These are phyloP conservation scores for Phodopus roborovskii DNA, from an alignment of 2,113 vertebrate genomes.

Conservation along the genomic window DNA sequence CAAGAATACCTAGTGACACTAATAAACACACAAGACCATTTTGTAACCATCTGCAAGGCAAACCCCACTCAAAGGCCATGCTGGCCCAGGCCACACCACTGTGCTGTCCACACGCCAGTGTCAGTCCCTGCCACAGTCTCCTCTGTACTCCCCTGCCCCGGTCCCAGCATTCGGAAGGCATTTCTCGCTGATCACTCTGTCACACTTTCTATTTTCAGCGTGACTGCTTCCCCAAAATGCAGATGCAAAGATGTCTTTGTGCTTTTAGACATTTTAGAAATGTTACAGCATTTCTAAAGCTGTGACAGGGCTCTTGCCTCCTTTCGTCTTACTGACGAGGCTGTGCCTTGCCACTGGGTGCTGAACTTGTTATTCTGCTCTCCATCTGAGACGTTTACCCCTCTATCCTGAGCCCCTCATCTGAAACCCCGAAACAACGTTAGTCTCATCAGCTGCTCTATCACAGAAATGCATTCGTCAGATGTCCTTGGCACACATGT, in stretches of 20 bases:
- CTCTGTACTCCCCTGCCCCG: background rate
- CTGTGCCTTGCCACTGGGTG: too few relatives aligned
- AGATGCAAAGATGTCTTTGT: background rate
- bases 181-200: background rate
- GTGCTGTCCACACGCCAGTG: too few relatives aligned
- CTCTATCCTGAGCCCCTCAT: background rate
- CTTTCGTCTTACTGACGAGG: background rate
- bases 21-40: background rate
- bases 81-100: background rate
- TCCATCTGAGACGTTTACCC: background rate
- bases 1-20: background rate
- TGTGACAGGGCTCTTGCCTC: background rate
- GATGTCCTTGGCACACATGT: background rate
- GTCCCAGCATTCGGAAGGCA: background rate
- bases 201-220: background rate
- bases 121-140: background rate
- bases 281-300: background rate
- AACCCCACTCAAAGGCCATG: rapidly evolving
- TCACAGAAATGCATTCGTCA: background rate
- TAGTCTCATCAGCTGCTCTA: background rate
- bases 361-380: background rate
- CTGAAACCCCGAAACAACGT: background rate
- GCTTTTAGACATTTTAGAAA: background rate
- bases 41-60: background rate
- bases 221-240: background rate